Percentiles rank a stretch among this genome's conserved stretches.
These are phyloP conservation scores for Gallinago solitaria DNA, from an alignment of 2,797 vertebrate species.

Conservation along the genomic window DNA sequence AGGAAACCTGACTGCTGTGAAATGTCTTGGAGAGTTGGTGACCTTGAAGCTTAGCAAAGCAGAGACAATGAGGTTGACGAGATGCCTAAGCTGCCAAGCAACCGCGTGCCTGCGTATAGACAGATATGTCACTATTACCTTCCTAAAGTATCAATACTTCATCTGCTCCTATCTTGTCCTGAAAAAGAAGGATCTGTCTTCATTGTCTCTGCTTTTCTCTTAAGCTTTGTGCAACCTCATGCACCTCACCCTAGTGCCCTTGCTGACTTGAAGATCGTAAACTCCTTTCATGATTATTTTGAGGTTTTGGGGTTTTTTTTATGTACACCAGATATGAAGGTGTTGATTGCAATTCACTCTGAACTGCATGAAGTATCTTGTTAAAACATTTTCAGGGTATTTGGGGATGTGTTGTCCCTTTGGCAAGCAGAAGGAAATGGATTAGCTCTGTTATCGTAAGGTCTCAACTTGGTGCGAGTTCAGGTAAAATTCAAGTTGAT, in stretches of 20 bases:
- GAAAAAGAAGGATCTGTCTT: background rate
- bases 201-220: background rate
- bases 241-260: background rate
- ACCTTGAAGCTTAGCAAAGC: background rate
- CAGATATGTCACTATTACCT: background rate
- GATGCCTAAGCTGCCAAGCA: background rate
- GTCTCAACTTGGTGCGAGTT: background rate
- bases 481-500: background rate
- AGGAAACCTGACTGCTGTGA: background rate
- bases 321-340: background rate
- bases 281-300: rapidly evolving
- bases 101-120: background rate
- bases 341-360: background rate
- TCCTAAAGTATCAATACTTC: background rate
- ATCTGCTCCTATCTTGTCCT: background rate
- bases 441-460: background rate
- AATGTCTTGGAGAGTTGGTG: background rate
- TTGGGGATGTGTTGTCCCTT: background rate
- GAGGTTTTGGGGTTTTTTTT: background rate
- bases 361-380: background rate
- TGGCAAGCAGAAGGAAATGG: background rate
- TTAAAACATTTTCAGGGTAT: background rate
- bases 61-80: background rate
- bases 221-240: background rate
- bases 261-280: background rate